Base-by-base conservation (phyloP, 1,140 invertebrate species). In the Mya arenaria region DNA sequence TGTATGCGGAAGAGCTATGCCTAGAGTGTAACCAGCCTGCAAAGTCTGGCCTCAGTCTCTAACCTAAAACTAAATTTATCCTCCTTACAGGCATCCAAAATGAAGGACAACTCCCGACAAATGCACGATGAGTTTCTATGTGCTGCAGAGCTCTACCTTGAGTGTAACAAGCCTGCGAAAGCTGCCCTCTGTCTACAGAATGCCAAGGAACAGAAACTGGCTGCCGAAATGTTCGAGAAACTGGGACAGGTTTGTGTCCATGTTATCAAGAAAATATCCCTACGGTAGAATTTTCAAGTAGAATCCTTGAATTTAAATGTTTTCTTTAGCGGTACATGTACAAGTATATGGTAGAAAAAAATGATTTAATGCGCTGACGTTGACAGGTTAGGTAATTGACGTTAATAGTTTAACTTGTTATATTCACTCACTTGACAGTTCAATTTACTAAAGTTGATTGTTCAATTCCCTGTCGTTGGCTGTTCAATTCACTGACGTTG, bases 21-120 rank as follows among this genome's bases (percentile, higher is more conserved):
- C 37, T 86, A 17, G 58, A 83, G 8, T 85, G 79, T 69, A 28
- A 63, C 41, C 17, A 19, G 19, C 25, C n/a, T 30, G 17, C 32
- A 1, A 55, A 65, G 39, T 78, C 85, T 25, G 83, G 72, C 4
- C 44, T 28, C 19, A 85, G 84, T 63, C 73, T 86, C 4, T 25
- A 66, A 28, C 73, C 73, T 65, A 74, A 65, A n/a, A n/a, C n/a
- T n/a, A n/a, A n/a, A n/a, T n/a, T n/a, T n/a, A n/a, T n/a, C n/a
- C n/a, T n/a, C n/a, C n/a, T n/a, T n/a, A n/a, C 48, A 52, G 48
- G 48, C 48, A n/a, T 52, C 8, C 25, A 23, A 52, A 1, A 17
- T 3, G 4, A 52, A 52, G 25, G 48, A 52, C 48, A 52, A 52
- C 25, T 23, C 48, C 1, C 19, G 25, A 17, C 1, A 4, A 52